Evolutionary conservation across 1,140 invertebrate genomes (phyloP).

Genomic region (Ruditapes philippinarum): DNA sequence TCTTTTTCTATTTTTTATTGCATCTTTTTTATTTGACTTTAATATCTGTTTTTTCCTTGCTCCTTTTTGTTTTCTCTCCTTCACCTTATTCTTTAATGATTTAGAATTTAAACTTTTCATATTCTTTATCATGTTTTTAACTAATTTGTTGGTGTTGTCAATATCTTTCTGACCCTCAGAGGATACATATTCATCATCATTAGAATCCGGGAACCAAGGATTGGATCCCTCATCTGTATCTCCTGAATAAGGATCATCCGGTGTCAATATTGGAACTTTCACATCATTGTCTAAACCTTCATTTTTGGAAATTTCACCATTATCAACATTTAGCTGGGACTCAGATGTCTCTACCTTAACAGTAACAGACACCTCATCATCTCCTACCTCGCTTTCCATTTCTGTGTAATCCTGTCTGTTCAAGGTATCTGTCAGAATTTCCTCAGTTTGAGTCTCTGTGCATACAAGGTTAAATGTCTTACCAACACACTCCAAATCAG

Average conservation of each 20-base stretch:
- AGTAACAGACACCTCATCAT: not conserved
- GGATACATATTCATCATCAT: not conserved
- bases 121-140: not conserved
- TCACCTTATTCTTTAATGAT: not conserved
- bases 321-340: not conserved
- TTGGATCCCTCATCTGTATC: constrained; percentile 4
- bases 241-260: not conserved
- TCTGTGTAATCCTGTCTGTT: not conserved
- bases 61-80: not conserved
- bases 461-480: not conserved
- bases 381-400: not conserved
- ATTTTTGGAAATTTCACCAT: not conserved
- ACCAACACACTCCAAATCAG: not conserved
- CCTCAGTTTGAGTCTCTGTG: constrained; percentile 30
- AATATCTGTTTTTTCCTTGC: not conserved
- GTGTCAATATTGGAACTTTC: not conserved
- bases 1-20: not conserved
- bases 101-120: not conserved
- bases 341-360: not conserved
- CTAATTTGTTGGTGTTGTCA: not conserved
- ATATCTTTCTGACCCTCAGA: not conserved
- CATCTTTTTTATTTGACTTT: not conserved
- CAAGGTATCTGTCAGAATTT: not conserved
- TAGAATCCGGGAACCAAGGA: not conserved
- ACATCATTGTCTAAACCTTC: not conserved